Base-by-base conservation (phyloP, 2,888 invertebrate species). In the Brachynemurus nebulosus region DNA sequence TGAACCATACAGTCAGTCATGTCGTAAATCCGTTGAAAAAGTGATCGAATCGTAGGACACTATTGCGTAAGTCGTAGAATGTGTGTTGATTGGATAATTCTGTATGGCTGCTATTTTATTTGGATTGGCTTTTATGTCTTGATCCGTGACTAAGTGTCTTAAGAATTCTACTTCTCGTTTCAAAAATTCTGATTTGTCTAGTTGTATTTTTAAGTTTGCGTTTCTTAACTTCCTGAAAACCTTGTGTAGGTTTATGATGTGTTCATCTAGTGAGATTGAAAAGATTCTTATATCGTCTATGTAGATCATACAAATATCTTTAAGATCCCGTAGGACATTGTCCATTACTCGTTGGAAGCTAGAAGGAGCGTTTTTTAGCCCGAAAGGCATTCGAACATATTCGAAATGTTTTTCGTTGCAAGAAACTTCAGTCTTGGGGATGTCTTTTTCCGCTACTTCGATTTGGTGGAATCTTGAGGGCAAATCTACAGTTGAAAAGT, bases 401-500 rank as follows among this genome's bases (percentile, higher is more conserved):
- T 57, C 53, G 21, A 53, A 51, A 43, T 57, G 56, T 7, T 55
- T 53, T 20, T 53, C 48, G 35, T 55, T 53, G 6, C 49, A 47
- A 2, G 46, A 50, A 44, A 58, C 56, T 2, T 57, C 56, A 1
- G 59, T 60, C 49, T 59, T 60, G 42, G 44, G 35, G n/a, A 51
- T 50, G 17, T 55, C 52, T 8, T 51, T 46, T 25, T 42, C 30
- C 8, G 50, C 41, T 30, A 60, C 43, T n/a, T 53, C 53, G 2
- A 61, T 57, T 44, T 62, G 59, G 39, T 56, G 54, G 40, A 57
- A 61, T 1, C 58, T 59, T 25, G 49, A 51, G 1, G 57, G 54
- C 4, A 59, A 42, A 44, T 61, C 58, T 4, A 60, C 36, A 0
- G 52, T 55, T 1, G 54, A 51, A 44, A 60, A 60, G 38, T 55